Percentiles rank a stretch among this genome's conserved stretches.
These are phyloP conservation scores for Poeciliopsis prolifica DNA, from an alignment of 2,113 vertebrate species.

Conservation along the genomic window DNA sequence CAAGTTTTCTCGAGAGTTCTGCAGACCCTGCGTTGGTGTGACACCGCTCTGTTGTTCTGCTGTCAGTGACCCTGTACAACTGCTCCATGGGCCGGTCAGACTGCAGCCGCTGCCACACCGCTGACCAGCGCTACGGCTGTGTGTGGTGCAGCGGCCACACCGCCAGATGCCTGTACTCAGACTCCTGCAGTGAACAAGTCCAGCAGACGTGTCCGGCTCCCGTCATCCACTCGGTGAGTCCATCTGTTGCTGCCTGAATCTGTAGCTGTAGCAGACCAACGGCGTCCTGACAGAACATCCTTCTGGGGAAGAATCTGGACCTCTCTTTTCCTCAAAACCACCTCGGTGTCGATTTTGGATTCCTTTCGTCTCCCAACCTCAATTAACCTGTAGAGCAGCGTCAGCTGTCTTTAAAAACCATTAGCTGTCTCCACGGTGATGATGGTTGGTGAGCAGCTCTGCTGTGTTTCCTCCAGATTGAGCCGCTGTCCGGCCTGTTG, in stretches of 20 bases:
- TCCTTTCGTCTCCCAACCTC: no score
- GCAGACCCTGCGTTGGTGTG: background rate
- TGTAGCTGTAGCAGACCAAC: no score
- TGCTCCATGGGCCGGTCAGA: conserved; percentile 92
- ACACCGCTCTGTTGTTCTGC: background rate
- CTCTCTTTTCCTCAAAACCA: no score
- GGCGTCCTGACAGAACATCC: no score
- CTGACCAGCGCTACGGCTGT: conserved; percentile 86
- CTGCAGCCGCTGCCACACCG: conserved; percentile 95
- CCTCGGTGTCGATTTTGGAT: no score
- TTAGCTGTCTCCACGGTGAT: no score
- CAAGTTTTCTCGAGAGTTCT: no score
- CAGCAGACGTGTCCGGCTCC: conserved; percentile 90
- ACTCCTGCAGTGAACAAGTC: conserved; percentile 84
- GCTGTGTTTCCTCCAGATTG: conserved; percentile 79
- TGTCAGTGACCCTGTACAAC: conserved; percentile 92
- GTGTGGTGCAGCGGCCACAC: conserved; percentile 90
- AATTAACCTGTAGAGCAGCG: no score
- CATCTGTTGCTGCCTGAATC: no score
- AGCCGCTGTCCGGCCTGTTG: conserved; percentile 90
- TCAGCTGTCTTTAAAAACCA: no score
- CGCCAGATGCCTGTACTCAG: conserved; percentile 85
- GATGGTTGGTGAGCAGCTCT: background rate
- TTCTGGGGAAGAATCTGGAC: no score
- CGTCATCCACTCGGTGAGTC: conserved; percentile 87